Percentiles rank a stretch among this genome's conserved stretches.
Conservation (phyloP, 2,888 invertebrate species). For the Andricus curvator region DNA sequence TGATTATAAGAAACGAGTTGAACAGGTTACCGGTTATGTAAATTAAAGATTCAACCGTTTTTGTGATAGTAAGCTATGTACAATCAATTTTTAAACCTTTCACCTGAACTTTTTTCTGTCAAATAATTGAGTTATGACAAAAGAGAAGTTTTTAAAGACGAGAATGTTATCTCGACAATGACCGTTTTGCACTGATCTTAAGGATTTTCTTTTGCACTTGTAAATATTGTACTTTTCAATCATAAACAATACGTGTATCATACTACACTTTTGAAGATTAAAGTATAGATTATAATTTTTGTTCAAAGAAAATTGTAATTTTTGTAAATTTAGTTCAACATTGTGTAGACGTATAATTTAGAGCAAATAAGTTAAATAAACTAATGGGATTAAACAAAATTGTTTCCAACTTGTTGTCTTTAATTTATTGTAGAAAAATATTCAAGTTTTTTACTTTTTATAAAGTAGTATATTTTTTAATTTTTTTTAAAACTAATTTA, state of each 20-base stretch:
- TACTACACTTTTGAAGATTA: too few relatives aligned
- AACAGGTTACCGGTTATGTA: constrained; percentile 16
- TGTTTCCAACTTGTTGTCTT: neutral
- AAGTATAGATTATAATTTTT: neutral
- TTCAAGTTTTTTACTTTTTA: neutral
- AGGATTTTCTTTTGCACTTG: neutral
- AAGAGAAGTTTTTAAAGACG: neutral
- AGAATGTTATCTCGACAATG: neutral
- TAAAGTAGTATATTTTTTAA: constrained; percentile 18
- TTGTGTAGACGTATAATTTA: too few relatives aligned
- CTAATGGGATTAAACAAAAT: neutral
- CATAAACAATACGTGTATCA: neutral
- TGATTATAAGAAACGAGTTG: constrained; percentile 9
- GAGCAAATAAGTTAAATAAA: too few relatives aligned
- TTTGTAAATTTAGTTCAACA: neutral
- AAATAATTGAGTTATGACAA: neutral
- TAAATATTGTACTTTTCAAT: neutral
- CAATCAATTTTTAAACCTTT: neutral
- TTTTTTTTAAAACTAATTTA: neutral
- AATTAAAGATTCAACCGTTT: neutral
- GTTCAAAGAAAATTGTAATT: neutral
- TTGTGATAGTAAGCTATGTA: neutral
- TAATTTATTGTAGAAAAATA: neutral
- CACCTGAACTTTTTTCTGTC: neutral
- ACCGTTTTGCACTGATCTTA: neutral